Conservation (phyloP, 2,113 vertebrate genomes). For the Arizona elegans region DNA sequence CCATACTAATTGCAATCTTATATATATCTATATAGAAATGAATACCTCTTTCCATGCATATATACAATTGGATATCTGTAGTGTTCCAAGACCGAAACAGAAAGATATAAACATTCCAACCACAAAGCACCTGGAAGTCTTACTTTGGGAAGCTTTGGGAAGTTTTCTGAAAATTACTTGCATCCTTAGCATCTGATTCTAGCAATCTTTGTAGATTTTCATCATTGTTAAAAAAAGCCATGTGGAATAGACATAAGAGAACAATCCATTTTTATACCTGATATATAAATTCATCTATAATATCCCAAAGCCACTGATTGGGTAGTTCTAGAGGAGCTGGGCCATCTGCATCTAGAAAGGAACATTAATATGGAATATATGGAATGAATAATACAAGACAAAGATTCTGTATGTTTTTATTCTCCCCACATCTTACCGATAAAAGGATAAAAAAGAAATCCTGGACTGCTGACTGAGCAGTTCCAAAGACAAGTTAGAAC, state of each 20-base stretch:
- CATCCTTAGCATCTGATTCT: neutral
- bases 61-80: neutral
- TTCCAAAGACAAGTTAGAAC: neutral
- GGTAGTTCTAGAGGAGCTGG: slow-evolving; percentile 95
- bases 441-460: neutral
- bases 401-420: neutral
- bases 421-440: neutral
- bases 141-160: neutral
- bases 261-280: slow-evolving; percentile 73
- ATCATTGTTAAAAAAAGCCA: neutral
- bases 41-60: neutral
- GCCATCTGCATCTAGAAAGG: slow-evolving; percentile 88
- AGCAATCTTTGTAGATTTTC: neutral
- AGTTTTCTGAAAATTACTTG: neutral
- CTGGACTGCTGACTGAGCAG: neutral
- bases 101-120: neutral
- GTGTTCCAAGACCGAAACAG: neutral
- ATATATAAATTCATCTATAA: slow-evolving; percentile 99
- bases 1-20: neutral
- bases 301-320: slow-evolving; percentile 99
- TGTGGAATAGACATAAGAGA: neutral
- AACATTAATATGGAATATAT: neutral
- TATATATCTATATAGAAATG: neutral
- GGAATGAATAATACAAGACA: neutral
- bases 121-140: neutral